Base-by-base conservation (phyloP, 2,113 vertebrate genomes). In the Athene cunicularia region DNA sequence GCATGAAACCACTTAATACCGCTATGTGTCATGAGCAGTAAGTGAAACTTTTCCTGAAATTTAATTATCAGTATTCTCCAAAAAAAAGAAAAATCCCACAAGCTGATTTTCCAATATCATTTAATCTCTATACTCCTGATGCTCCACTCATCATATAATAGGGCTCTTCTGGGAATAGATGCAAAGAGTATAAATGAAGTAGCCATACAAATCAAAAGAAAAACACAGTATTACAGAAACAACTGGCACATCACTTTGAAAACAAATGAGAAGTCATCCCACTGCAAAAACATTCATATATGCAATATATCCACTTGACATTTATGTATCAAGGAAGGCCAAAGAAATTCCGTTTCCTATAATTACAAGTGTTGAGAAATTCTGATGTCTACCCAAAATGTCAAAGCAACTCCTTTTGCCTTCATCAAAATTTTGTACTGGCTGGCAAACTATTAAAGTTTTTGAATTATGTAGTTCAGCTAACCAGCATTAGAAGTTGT, bases 21-120 rank as follows among this genome's bases (percentile, higher is more conserved):
- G 82, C 79, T 49, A 64, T 33, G 75, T 93, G 76, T 58, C 87
- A 96, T 58, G 59, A 72, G 67, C 86, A 93, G 79, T 32, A 94
- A 97, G 91, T 45, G 20, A 50, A 95, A 85, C 55, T 91, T 86
- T 20, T 13, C 47, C 59, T 85, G 47, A 74, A 95, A 92, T 74
- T 73, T 80, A 92, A 92, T 94, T 63, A 93, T 37, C 55, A 35
- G 26, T 70, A 53, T 17, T 52, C 27, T 59, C 8, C 32, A 81
- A 58, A 43, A 88, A n/a, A 50, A 19, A 30, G 3, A 17, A 41
- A 75, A 22, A 43, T 20, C 35, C 43, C 71, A 80, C 26, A 55
- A 32, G 28, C 32, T 83, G 37, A 37, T 83, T 88, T 91, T 94
- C 74, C 37, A 68, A 30, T 52, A 20, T 33, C 43, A 63, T 71